Conservation (phyloP, 2,888 invertebrate genomes). For the Eremobia ochroleuca region DNA sequence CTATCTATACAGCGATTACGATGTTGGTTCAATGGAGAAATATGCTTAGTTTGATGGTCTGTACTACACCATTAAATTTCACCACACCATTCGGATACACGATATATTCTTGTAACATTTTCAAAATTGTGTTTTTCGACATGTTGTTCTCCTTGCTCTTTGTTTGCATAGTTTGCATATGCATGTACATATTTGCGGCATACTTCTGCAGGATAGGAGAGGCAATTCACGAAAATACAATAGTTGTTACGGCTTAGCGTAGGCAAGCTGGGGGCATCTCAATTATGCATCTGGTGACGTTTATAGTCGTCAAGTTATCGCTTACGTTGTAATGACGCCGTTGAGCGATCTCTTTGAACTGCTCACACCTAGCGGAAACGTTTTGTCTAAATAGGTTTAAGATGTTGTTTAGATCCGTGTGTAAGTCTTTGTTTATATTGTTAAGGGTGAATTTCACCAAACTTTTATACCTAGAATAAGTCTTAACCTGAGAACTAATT, state of each 20-base stretch:
- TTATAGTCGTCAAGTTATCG: conserved; percentile 23
- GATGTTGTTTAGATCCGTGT: neutral
- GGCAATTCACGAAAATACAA: conserved; percentile 52
- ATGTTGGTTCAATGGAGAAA: no score
- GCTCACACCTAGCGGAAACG: neutral
- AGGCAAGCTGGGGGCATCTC: conserved; percentile 29
- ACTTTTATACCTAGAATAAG: neutral
- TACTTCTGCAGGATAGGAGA: conserved; percentile 27
- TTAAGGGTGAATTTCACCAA: no score
- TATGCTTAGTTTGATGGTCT: no score
- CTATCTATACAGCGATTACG: neutral
- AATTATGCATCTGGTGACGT: conserved; percentile 18
- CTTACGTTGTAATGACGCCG: conserved; percentile 4
- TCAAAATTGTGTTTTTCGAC: neutral
- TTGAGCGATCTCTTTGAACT: neutral
- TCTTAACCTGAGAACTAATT: neutral
- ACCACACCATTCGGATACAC: no score
- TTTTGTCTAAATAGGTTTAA: conserved; percentile 18
- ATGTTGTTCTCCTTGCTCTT: neutral
- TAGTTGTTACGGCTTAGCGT: conserved; percentile 25
- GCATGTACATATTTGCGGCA: conserved; percentile 26
- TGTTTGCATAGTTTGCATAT: conserved; percentile 14
- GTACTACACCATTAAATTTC: no score
- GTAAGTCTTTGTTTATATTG: neutral
- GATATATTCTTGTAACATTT: neutral